Evolutionary conservation across 2,113 vertebrate species (phyloP), one percentile per base, ranked within the genome.

Genomic region (Danionella cerebrum): DNA sequence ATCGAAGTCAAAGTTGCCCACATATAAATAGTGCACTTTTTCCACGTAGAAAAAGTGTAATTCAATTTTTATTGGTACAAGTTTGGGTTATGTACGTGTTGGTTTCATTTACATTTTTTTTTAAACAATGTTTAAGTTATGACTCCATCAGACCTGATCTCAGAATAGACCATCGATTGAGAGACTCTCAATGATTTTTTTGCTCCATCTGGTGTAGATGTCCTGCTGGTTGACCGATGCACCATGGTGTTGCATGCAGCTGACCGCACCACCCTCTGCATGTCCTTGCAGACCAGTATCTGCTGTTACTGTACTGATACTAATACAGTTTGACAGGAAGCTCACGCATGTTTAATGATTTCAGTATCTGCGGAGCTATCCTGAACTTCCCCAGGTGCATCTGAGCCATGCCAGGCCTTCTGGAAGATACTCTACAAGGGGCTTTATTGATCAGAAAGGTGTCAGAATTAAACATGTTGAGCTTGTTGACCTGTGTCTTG

Each of bases 301-400:
- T 19, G 39, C 16, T 33, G 39, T 41, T 60, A 19, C 57, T 60
- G 57, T 60, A 60, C 39, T 10, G 14, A 53, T 11, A 60, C 3
- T 60, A 60, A 60, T 60, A 9, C 24, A 45, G 16, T 16, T 16
- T 60, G 58, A 60, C 58, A 60, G 58, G 25, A 31, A 31, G 39
- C 25, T 60, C 16, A 45, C 11, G 7, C 58, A 60, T 13, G 16
- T 60, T 19, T 29, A 60, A 45, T 45, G 57, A 60, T 31, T 41
- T n/a, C 58, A 60, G 41, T 16, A 45, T 60, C 36, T 60, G 24
- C 24, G 16, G 16, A 31, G 24, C 24, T 41, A 45, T 45, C 25
- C 14, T 29, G 38, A 44, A 44, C 11, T 31, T 29, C 14, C 9
- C 41, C 16, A 31, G 25, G 22, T 24, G 19, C 12, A 10, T 14